Conservation (phyloP, 2,113 vertebrate genomes). For the Scomber scombrus region DNA sequence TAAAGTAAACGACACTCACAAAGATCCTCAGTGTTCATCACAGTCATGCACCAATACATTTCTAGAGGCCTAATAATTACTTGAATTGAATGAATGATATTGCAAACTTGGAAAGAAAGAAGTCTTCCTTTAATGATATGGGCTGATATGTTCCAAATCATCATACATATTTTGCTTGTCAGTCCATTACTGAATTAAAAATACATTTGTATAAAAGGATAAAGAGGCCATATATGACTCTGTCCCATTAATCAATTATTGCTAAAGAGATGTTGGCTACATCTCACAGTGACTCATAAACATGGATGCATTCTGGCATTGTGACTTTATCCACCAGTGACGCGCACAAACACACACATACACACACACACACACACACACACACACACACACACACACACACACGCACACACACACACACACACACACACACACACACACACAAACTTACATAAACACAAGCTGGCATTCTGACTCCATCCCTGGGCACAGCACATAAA, state of each 20-base stretch:
- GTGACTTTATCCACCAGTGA: no score
- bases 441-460: conserved; percentile 41
- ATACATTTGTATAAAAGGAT: neutral
- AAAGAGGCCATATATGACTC: conserved; percentile 27
- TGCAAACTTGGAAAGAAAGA: neutral
- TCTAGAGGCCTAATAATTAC: neutral
- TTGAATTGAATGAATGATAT: neutral
- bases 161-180: no score
- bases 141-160: neutral
- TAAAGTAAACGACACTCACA: neutral
- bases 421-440: conserved; percentile 21
- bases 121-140: neutral
- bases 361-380: conserved; percentile 22
- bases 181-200: no score
- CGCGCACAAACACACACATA: conserved; percentile 22
- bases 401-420: conserved; percentile 26
- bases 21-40: neutral
- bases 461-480: conserved; percentile 78
- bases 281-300: conserved; percentile 69
- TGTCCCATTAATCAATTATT: conserved; percentile 54
- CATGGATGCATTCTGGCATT: conserved; percentile 67
- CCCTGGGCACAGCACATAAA: conserved; percentile 81
- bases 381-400: conserved; percentile 19
- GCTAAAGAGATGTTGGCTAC: conserved; percentile 48
- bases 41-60: no score